phyloP scores from a whole-genome alignment of 2,888 invertebrate genomes.

The Orthosia cruda region DNA sequence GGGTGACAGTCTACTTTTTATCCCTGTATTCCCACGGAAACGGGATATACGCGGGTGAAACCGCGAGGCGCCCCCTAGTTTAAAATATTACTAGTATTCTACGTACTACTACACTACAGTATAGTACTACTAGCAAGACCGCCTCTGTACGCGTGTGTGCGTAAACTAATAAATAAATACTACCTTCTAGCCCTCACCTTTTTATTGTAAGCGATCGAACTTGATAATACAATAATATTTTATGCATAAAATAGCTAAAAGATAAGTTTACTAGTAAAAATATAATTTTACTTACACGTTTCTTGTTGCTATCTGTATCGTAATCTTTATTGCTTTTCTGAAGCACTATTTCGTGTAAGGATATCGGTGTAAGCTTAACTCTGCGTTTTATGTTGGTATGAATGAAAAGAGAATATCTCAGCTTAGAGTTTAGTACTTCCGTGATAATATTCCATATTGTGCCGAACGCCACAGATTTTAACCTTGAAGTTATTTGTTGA shows the following conservation, averaged over 20 bases:
- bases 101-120: too few relatives aligned
- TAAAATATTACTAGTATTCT: too few relatives aligned
- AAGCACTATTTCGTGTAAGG: slow-evolving; percentile 52
- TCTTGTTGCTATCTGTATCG: slow-evolving; percentile 44
- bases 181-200: background rate
- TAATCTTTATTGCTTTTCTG: slow-evolving; percentile 58
- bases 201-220: slow-evolving; percentile 18
- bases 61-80: too few relatives aligned
- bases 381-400: slow-evolving; percentile 30
- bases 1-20: too few relatives aligned
- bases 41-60: too few relatives aligned
- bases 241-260: slow-evolving; percentile 37
- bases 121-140: too few relatives aligned
- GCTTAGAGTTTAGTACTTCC: background rate
- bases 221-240: slow-evolving; percentile 36
- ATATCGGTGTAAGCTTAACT: slow-evolving; percentile 30
- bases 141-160: too few relatives aligned
- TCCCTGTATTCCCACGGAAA: too few relatives aligned
- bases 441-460: too few relatives aligned
- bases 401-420: slow-evolving; percentile 18
- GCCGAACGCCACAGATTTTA: too few relatives aligned
- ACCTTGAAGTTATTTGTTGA: too few relatives aligned
- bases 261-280: slow-evolving; percentile 55
- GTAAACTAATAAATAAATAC: too few relatives aligned
- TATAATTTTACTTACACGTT: slow-evolving; percentile 48